Conservation (phyloP, 2,113 vertebrate species). For the Psittacula cyanocephala region DNA sequence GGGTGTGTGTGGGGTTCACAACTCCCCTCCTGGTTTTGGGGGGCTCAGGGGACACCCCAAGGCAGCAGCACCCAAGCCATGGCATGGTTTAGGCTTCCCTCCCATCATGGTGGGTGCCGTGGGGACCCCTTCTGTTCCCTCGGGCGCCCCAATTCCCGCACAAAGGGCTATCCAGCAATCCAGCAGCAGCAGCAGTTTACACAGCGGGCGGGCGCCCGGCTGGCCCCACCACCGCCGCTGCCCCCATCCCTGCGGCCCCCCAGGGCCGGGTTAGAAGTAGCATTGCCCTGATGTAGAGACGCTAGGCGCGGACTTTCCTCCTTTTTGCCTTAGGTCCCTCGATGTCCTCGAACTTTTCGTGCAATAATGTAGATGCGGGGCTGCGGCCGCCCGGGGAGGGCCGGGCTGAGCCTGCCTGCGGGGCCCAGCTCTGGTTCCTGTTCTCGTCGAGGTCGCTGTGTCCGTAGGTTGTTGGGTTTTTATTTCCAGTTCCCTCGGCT, state of each 20-base stretch:
- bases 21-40: neutral
- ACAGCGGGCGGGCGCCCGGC: neutral
- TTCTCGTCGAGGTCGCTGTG: conserved; percentile 48
- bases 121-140: neutral
- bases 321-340: conserved; percentile 79
- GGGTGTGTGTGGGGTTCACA: neutral
- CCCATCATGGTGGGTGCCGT: neutral
- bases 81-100: neutral
- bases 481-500: conserved; percentile 35
- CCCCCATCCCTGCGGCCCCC: neutral
- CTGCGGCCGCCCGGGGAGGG: conserved; percentile 36
- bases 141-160: neutral
- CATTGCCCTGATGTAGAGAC: conserved; percentile 65
- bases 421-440: neutral
- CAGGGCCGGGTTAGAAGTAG: conserved; percentile 58
- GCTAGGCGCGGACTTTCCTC: conserved; percentile 61
- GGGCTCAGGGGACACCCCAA: neutral
- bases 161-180: conserved; percentile 61
- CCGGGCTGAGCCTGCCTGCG: neutral
- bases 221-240: neutral
- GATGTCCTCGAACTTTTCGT: conserved; percentile 75
- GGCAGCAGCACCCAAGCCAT: neutral
- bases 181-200: conserved; percentile 64
- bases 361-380: conserved; percentile 78
- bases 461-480: conserved; percentile 64